Percentiles rank a stretch among this genome's conserved stretches.
Evolutionary conservation across 2,797 vertebrate genomes (phyloP).

Genomic region (Falco biarmicus): DNA sequence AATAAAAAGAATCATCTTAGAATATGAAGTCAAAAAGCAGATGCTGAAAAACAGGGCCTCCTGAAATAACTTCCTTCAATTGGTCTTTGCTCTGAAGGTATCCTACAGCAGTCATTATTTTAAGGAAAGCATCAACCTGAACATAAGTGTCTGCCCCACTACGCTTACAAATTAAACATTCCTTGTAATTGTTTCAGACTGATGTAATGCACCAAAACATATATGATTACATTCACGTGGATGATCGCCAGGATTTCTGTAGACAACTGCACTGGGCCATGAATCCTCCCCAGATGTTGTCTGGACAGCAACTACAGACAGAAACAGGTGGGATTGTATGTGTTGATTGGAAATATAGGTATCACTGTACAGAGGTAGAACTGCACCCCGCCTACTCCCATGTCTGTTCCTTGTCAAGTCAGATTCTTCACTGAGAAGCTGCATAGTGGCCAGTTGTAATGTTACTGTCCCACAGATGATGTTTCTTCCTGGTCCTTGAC

Average conservation of each 20-base stretch:
- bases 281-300: constrained; percentile 86
- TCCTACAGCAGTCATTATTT: neutral
- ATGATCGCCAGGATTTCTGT: constrained; percentile 94
- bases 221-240: constrained; percentile 97
- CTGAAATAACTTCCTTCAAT: neutral
- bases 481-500: neutral
- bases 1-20: neutral
- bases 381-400: fast-evolving
- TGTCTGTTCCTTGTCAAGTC: neutral
- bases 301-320: constrained; percentile 78
- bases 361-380: constrained; percentile 38
- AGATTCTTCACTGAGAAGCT: neutral
- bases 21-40: neutral
- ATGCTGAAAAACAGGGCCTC: neutral
- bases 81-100: neutral
- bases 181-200: constrained; percentile 83
- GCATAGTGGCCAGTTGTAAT: neutral
- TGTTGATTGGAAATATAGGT: neutral
- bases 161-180: neutral
- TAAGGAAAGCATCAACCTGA: neutral
- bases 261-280: constrained; percentile 98
- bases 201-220: constrained; percentile 98
- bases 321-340: constrained; percentile 75
- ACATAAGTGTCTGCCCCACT: neutral
- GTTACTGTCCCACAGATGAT: neutral